phyloP scores from a whole-genome alignment of 2,113 vertebrate genomes.

The Coptodon rendalli region DNA sequence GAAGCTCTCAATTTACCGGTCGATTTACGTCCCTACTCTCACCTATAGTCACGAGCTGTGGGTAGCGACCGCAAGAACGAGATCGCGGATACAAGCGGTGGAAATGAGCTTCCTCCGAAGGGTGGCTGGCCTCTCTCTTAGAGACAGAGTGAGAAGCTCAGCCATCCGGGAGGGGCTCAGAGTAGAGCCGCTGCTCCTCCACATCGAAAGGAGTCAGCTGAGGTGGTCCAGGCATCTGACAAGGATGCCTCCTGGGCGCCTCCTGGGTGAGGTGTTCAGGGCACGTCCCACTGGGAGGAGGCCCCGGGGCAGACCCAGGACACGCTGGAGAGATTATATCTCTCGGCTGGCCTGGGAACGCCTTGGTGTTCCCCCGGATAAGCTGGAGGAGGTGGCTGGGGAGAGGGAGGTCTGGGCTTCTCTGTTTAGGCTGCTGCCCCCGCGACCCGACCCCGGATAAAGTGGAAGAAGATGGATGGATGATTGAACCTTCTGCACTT shows the following conservation, averaged over 20 bases:
- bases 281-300: rapidly evolving
- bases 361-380: rapidly evolving
- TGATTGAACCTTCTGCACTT: neutral
- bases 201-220: rapidly evolving
- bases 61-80: rapidly evolving
- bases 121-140: neutral
- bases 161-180: neutral
- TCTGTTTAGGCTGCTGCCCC: rapidly evolving
- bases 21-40: too few relatives aligned
- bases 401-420: rapidly evolving
- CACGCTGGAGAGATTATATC: neutral
- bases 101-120: neutral
- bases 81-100: rapidly evolving
- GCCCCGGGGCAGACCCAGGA: rapidly evolving
- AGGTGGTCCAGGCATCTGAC: neutral
- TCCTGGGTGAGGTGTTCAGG: rapidly evolving
- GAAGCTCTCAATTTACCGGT: neutral
- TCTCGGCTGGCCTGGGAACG: rapidly evolving
- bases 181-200: rapidly evolving
- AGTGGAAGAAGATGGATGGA: neutral
- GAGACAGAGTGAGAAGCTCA: rapidly evolving
- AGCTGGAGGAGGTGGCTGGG: neutral
- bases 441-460: rapidly evolving
- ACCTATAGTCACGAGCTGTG: neutral
- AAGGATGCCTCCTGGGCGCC: neutral